Conservation (phyloP, 1,140 invertebrate species). For the Littorina saxatilis region DNA sequence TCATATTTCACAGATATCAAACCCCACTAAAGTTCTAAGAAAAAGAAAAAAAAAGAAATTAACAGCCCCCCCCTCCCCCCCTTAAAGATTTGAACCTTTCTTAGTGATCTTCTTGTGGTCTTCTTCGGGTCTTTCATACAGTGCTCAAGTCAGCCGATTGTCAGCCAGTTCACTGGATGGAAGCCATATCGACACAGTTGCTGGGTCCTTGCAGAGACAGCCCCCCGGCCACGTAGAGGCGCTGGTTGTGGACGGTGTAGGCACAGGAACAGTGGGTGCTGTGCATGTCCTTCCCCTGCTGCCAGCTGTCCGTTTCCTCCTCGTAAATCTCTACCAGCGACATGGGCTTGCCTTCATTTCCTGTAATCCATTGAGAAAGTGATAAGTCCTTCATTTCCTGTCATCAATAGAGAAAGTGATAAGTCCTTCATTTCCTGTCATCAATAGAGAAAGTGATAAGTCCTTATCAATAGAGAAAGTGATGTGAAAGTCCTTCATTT, state of each 20-base stretch:
- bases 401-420: background rate
- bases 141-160: too few relatives aligned
- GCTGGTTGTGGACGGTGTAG: conserved; percentile 55
- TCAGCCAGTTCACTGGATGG: conserved; percentile 40
- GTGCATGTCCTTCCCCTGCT: conserved; percentile 56
- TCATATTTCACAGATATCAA: too few relatives aligned
- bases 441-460: background rate
- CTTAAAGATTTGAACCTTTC: too few relatives aligned
- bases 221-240: conserved; percentile 69
- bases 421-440: background rate
- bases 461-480: background rate
- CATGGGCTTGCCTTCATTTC: conserved; percentile 69
- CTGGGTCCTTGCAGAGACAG: conserved; percentile 61
- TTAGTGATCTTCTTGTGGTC: too few relatives aligned
- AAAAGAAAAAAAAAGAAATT: too few relatives aligned
- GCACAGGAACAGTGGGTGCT: conserved; percentile 71
- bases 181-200: conserved; percentile 47
- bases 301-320: conserved; percentile 61
- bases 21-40: too few relatives aligned
- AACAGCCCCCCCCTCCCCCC: too few relatives aligned
- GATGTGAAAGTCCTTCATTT: background rate
- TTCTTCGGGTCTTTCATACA: too few relatives aligned
- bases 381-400: conserved; percentile 9
- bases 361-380: too few relatives aligned
- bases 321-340: conserved; percentile 67